Evolutionary conservation across 2,797 vertebrate genomes (phyloP), one percentile per base, ranked within the genome.

Genomic region (Ciconia nigra): DNA sequence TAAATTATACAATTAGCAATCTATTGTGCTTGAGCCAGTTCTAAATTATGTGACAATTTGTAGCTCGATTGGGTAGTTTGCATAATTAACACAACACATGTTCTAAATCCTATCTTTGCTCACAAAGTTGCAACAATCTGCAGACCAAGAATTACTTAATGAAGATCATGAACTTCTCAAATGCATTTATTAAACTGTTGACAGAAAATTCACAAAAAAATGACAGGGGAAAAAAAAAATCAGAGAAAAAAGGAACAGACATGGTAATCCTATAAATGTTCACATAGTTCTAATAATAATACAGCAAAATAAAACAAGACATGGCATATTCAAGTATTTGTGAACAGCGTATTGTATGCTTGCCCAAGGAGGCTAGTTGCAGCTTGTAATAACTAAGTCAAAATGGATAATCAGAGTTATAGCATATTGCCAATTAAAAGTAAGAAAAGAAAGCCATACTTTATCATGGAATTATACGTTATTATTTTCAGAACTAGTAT

Each of bases 61-160:
- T 25, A 87, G 57, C 71, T 71, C 77, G 81, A 87, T 91, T 85
- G 49, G 20, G 28, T 55, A 84, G 49, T 71, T 95, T 83, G 44
- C 49, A 74, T 95, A 94, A 87, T 93, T 83, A 89, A 69, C 7
- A 41, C 20, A 73, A 65, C 26, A 63, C 14, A 46, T 49, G 37
- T 77, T 91, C 85, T 70, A 67, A 84, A 83, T 80, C 69, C 33
- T 77, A n/a, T 73, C 72, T 79, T 93, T 91, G 26, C 37, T 73
- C 44, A 80, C 14, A 46, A 67, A 87, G 19, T 54, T 66, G 12
- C 47, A 73, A 57, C 16, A 73, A 41, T 44, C 20, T 51, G 44
- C 41, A 78, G 73, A 52, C 21, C 24, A 58, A 51, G 13, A 85
- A 61, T 63, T 85, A 29, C 15, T 61, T 71, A 57, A 65, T 65